Evolutionary conservation across 2,888 invertebrate genomes (phyloP).

Genomic region (Metalampra italica): DNA sequence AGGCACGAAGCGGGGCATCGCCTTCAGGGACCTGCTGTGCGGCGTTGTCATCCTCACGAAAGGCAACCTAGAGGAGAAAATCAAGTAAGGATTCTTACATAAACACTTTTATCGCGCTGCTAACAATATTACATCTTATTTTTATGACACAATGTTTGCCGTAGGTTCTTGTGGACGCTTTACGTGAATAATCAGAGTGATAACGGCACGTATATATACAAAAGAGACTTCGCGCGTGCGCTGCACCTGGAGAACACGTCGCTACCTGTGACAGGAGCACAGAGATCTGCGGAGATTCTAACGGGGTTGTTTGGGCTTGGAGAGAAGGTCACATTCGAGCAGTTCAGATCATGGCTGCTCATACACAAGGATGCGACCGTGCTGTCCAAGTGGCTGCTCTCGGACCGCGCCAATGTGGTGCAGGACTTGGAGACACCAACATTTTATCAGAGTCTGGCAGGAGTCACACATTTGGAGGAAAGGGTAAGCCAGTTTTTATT

Average conservation of each 20-base stretch:
- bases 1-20: constrained; percentile 88
- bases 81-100: constrained; percentile 75
- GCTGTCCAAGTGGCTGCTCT: constrained; percentile 89
- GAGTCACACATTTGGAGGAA: constrained; percentile 92
- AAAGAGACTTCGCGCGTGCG: constrained; percentile 84
- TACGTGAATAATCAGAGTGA: constrained; percentile 89
- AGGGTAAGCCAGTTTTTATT: constrained; percentile 77
- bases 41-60: constrained; percentile 92
- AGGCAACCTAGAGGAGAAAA: constrained; percentile 91
- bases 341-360: constrained; percentile 88
- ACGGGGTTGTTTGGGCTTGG: constrained; percentile 59
- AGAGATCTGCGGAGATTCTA: constrained; percentile 53
- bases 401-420: constrained; percentile 85
- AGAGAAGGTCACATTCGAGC: constrained; percentile 82
- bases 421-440: constrained; percentile 92
- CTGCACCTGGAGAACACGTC: constrained; percentile 78
- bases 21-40: constrained; percentile 89
- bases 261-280: constrained; percentile 48
- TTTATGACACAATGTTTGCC: constrained; percentile 15
- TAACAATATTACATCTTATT: constrained; percentile 31
- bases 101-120: constrained; percentile 16
- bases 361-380: constrained; percentile 88
- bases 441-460: constrained; percentile 95
- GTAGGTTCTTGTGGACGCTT: constrained; percentile 89
- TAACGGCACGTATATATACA: constrained; percentile 81